Evolutionary conservation across 2,797 vertebrate genomes (phyloP).

Genomic region (Oceanodroma leucorhoa): DNA sequence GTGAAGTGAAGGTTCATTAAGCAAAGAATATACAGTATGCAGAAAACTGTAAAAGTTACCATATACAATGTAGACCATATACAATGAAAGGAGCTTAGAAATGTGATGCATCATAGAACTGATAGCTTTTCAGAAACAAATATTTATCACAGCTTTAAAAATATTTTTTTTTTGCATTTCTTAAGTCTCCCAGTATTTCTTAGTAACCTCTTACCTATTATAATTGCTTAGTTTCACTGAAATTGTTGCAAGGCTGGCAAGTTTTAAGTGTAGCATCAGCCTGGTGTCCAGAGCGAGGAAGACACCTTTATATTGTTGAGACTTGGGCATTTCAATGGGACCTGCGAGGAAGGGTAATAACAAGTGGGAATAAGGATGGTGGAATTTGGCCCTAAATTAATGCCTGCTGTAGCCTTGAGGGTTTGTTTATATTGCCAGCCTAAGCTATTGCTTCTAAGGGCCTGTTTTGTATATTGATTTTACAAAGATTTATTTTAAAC

Average conservation of each 20-base stretch:
- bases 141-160: neutral
- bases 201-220: accelerated
- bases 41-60: neutral
- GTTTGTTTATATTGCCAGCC: neutral
- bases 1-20: neutral
- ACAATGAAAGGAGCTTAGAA: neutral
- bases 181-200: neutral
- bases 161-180: neutral
- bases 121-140: neutral
- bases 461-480: neutral
- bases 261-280: neutral
- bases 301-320: neutral
- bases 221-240: neutral
- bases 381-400: neutral
- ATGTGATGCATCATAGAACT: neutral
- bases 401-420: neutral
- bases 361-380: neutral
- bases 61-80: neutral
- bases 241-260: neutral
- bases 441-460: neutral
- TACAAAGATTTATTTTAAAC: neutral
- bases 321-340: neutral
- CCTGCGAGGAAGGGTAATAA: neutral
- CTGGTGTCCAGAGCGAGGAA: neutral
- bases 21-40: neutral